Base-by-base conservation (phyloP, 2,113 vertebrate species). In the Amphilophus citrinellus region DNA sequence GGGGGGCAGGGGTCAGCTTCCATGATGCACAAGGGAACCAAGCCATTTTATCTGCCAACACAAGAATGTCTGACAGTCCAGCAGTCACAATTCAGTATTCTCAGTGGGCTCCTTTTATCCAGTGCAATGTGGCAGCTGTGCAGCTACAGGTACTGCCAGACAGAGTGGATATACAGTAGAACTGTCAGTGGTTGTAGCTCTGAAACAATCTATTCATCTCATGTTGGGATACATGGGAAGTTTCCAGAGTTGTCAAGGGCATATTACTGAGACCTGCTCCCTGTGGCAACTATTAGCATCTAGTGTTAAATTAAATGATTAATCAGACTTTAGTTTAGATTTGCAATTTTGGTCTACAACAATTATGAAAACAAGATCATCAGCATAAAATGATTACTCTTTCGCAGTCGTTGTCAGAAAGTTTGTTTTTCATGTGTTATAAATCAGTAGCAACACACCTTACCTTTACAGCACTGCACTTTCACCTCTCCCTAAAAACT, bases 1-100 rank as follows among this genome's bases (percentile, higher is more conserved):
- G 60, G 32, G 22, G 73, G 66, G 83, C 63, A 61, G 9, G 77
- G 61, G 91, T 84, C 87, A 39, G 42, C 85, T 91, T 84, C 89
- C 84, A 77, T 30, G 82, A 85, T 76, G 84, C 87, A 79, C 39
- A 44, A 6, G 66, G 35, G 84, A 80, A 78, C 81, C 50, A 20
- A 80, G 57, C 81, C 56, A 53, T 89, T 89, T 71, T 82, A 62
- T 80, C 24, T 39, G 73, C 62, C 61, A 80, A 83, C 66, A 80
- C 47, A 78, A 84, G 35, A 87, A 71, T 60, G 68, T 32, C 66
- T 73, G 68, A 73, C 68, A 73, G 47, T 73, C 35, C 27, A 76
- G 82, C 39, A 22, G 79, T 82, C 63, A 60, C 85, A 84, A 66
- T 89, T 77, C 81, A 76, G 24, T 68, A 32, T 60, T 84, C 79